Evolutionary conservation across 2,888 invertebrate genomes (phyloP).

Genomic region (Noctua janthe): DNA sequence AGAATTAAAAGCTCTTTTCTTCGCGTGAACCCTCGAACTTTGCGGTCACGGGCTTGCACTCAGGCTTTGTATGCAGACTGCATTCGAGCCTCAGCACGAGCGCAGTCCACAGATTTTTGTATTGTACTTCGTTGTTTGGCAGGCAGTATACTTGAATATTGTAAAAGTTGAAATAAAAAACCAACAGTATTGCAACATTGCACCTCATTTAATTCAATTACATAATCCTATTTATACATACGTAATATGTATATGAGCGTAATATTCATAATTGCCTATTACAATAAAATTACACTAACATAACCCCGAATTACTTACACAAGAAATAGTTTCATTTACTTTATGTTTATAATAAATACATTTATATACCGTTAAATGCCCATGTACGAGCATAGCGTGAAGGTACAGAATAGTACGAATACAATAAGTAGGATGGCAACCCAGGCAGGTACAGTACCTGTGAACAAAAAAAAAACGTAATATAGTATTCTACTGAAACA

Average conservation of each 20-base stretch:
- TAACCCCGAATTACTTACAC: conserved; percentile 77
- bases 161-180: conserved; percentile 58
- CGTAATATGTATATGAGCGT: conserved; percentile 81
- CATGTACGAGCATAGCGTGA: conserved; percentile 95
- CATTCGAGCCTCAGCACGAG: too few species aligned
- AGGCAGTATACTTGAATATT: not conserved
- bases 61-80: too few species aligned
- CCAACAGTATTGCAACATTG: conserved; percentile 73
- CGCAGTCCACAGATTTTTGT: not conserved
- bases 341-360: conserved; percentile 69
- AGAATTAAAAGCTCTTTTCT: too few species aligned
- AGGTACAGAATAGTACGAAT: conserved; percentile 94
- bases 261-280: conserved; percentile 79
- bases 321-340: conserved; percentile 67
- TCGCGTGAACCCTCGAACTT: too few species aligned
- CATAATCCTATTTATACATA: conserved; percentile 83
- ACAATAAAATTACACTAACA: conserved; percentile 71
- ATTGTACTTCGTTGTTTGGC: not conserved
- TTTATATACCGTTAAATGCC: conserved; percentile 91
- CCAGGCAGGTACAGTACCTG: conserved; percentile 96
- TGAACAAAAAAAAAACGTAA: conserved; percentile 70
- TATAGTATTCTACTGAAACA: not conserved
- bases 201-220: conserved; percentile 85
- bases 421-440: conserved; percentile 94
- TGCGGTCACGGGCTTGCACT: too few species aligned